Conservation (phyloP, 2,797 vertebrate species). For the Setipinna tenuifilis region DNA sequence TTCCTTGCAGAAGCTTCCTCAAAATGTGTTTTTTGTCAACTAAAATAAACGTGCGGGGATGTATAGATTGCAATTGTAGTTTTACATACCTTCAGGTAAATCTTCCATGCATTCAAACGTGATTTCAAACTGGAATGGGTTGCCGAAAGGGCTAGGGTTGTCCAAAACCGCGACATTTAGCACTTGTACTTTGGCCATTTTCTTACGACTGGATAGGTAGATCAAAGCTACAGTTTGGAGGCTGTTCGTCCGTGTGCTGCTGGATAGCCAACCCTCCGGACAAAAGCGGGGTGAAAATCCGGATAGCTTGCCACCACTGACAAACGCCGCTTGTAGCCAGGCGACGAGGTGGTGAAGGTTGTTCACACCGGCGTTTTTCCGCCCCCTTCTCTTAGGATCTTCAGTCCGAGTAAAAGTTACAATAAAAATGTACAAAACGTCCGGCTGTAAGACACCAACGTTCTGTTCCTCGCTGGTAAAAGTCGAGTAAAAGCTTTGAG, state of each 20-base stretch:
- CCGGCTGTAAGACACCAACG: neutral
- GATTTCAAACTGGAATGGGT: constrained; percentile 91
- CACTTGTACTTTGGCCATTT: constrained; percentile 92
- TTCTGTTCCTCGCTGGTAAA: neutral
- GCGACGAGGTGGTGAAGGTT: neutral
- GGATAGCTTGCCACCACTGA: neutral
- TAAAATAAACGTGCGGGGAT: neutral
- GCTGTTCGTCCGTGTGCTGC: neutral
- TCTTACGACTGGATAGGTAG: neutral
- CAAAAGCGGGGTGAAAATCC: neutral
- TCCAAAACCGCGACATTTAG: constrained; percentile 70
- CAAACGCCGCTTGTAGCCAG: neutral
- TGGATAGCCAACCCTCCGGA: neutral
- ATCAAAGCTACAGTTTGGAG: neutral
- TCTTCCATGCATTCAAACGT: constrained; percentile 92
- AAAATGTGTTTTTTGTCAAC: neutral
- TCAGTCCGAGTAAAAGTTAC: neutral
- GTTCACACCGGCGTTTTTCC: neutral
- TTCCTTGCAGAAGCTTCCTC: no score
- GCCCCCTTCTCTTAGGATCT: neutral
- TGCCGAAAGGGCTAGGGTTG: constrained; percentile 80
- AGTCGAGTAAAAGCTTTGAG: neutral
- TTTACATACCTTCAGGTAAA: constrained; percentile 79
- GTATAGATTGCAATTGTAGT: neutral
- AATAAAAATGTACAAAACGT: neutral